A percentile compares a stretch with the other conserved stretches of the same genome.
These are phyloP conservation scores for Varanus komodoensis DNA, from an alignment of 2,113 vertebrate species.

Conservation along the genomic window DNA sequence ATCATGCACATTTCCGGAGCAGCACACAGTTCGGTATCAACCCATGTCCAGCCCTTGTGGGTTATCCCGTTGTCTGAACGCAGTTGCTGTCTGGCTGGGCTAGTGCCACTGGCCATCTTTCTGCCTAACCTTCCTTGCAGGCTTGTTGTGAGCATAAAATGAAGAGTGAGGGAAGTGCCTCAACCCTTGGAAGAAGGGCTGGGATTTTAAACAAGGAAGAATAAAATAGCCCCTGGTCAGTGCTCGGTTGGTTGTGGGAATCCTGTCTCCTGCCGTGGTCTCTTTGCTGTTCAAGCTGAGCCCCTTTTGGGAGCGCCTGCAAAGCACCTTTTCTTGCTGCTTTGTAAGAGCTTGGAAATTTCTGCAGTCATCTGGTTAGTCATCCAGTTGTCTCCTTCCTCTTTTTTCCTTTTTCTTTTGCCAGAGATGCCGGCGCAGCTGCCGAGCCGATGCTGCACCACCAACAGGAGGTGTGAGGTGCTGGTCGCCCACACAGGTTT, in stretches of 20 bases:
- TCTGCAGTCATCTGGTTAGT: background rate
- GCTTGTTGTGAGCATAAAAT: background rate
- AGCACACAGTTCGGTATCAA: too few species aligned
- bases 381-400: background rate
- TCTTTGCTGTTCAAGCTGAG: background rate
- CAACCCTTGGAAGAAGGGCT: background rate
- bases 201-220: too few species aligned
- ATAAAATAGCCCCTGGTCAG: background rate
- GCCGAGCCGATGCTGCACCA: background rate
- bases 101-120: background rate
- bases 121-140: background rate
- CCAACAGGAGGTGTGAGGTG: background rate
- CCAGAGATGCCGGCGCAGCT: background rate
- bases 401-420: background rate
- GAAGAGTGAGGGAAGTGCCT: background rate
- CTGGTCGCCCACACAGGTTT: conserved; percentile 10
- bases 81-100: too few species aligned
- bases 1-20: too few species aligned
- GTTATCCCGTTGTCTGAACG: too few species aligned
- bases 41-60: too few species aligned
- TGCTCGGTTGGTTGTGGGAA: too few species aligned
- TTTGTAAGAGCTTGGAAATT: background rate
- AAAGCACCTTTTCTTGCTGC: background rate
- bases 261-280: background rate
- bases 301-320: background rate